Base-by-base conservation (phyloP, 2,113 vertebrate genomes). In the Plecotus auritus region DNA sequence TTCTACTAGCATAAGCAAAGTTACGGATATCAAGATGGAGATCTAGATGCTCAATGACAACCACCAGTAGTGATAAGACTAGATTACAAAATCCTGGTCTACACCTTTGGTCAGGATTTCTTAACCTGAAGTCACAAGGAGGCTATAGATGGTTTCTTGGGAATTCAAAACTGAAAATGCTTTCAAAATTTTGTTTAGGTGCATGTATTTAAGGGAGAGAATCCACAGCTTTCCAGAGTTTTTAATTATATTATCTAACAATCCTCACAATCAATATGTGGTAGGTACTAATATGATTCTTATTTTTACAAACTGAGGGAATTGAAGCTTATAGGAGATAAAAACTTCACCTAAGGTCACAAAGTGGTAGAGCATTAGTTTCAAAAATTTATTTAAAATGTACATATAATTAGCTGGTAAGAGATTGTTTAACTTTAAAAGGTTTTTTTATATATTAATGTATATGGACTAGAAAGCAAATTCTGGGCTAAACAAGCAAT, bases 121-220 rank as follows among this genome's bases (percentile, higher is more conserved):
- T 82, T 69, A 86, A 90, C 69, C 67, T 82, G 8, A 96, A 86
- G 28, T 91, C 40, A 91, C 0, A 83, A 47, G 23, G 30, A 93
- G 28, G 12, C 30, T 49, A 94, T 26, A 26, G 72, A 47, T 67
- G 32, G 22, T 2, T 67, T 85, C 66, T 76, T 88, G 28, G 22
- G n/a, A 42, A 70, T 91, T 22, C 3, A 8, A 73, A 93, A 85
- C 9, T 92, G 45, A 88, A 92, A 66, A n/a, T 91, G 47, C 64
- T 82, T 92, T 94, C 26, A 94, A 81, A 88, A 45, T 78, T 92
- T 47, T 91, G 13, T 73, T 87, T 84, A 96, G 23, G 30, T 45
- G 35, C 30, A 78, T 66, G 10, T 81, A 90, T 90, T 92, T 81
- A 94, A 92, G 37, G 35, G 13, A 96, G 11, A 90, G n/a, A 94